Evolutionary conservation across 2,888 invertebrate genomes (phyloP).

Genomic region (Glyphotaelius pellucidus): DNA sequence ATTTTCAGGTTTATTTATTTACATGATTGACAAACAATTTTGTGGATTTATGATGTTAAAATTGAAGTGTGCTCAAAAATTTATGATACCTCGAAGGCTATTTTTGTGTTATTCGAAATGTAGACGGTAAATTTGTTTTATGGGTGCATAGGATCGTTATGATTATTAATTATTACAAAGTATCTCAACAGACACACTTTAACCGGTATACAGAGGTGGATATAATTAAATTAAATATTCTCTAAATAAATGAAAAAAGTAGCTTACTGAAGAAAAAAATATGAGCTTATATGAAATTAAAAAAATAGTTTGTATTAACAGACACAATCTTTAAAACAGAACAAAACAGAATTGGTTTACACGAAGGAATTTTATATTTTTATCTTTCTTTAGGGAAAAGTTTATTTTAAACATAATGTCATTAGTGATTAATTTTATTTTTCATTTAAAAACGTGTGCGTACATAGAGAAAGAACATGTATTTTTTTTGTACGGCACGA

Average conservation of each 20-base stretch:
- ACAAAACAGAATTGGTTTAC: background rate
- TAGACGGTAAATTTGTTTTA: background rate
- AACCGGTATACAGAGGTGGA: no score
- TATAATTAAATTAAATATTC: background rate
- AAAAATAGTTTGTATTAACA: background rate
- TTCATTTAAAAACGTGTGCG: background rate
- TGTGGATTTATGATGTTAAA: background rate
- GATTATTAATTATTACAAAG: background rate
- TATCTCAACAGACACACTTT: background rate
- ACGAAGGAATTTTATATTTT: background rate
- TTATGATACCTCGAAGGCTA: background rate
- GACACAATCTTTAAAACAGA: no score
- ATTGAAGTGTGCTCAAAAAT: background rate
- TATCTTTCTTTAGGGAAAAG: background rate
- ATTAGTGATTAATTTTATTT: background rate
- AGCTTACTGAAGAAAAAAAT: background rate
- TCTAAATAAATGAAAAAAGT: background rate
- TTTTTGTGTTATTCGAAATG: background rate
- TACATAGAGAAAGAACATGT: background rate
- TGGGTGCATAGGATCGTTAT: background rate
- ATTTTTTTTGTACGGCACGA: background rate
- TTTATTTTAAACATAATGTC: background rate
- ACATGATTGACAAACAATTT: background rate
- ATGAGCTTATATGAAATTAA: background rate
- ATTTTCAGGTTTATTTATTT: background rate